These are phyloP conservation scores for Aurelia aurita complex sp. Pacific DNA, from an alignment of 30 jellyfish, hydroid and myxozoan genomes.

Conservation along the genomic window DNA sequence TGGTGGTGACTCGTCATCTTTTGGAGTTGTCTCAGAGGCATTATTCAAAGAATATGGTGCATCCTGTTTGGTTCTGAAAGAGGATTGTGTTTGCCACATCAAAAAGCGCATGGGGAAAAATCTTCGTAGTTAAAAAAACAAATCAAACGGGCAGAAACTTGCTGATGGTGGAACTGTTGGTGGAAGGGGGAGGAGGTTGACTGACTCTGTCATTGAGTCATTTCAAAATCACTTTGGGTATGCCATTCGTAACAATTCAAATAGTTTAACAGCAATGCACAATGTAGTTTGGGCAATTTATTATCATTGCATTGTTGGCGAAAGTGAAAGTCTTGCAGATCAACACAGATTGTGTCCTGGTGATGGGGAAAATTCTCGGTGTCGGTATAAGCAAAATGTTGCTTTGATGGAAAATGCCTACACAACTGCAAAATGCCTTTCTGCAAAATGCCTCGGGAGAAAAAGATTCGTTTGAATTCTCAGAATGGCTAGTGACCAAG, in stretches of 20 bases:
- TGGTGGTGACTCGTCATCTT: constrained; percentile 14
- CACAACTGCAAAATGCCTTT: constrained; percentile 28
- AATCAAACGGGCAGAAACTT: constrained; percentile 7
- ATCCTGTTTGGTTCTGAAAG: constrained; percentile 24
- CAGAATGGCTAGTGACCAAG: too few species aligned
- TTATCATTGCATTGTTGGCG: constrained; percentile 30
- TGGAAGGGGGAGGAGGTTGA: constrained; percentile 24
- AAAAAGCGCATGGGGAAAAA: constrained; percentile 41
- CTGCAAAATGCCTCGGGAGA: neutral
- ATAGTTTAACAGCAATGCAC: constrained; percentile 10
- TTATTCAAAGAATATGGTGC: constrained; percentile 16
- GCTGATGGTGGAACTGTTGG: neutral
- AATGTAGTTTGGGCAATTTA: constrained; percentile 32
- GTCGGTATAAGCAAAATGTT: constrained; percentile 15
- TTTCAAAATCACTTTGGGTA: constrained; percentile 36
- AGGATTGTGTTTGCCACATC: constrained; percentile 42
- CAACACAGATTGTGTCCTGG: constrained; percentile 29
- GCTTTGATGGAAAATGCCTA: constrained; percentile 10
- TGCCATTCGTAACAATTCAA: neutral
- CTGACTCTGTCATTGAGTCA: constrained; percentile 28
- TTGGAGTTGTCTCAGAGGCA: constrained; percentile 33
- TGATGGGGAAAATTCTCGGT: constrained; percentile 35
- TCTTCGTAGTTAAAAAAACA: constrained; percentile 19
- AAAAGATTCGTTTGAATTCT: too few species aligned
- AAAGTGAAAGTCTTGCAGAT: constrained; percentile 20